Evolutionary conservation across 2,797 vertebrate genomes (phyloP), one percentile per base, ranked within the genome.

Genomic region (Schizopygopsis malacanthus): DNA sequence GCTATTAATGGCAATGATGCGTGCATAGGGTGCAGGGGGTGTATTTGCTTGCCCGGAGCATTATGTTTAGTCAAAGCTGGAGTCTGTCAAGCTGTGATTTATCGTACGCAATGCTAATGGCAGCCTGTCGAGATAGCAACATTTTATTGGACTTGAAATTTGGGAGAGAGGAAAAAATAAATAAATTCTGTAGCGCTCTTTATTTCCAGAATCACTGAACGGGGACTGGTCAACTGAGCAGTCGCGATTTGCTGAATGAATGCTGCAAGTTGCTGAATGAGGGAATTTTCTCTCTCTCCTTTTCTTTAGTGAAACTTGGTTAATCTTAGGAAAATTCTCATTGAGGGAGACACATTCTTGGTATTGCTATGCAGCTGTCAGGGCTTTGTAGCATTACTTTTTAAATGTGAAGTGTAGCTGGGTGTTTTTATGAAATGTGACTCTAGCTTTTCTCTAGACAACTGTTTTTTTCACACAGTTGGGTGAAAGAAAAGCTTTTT

Each of bases 11-110:
- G 84, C 72, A 43, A 65, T 85, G 81, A 50, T 39, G 65, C 81
- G 83, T 84, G 79, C 70, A 92, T 83, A 83, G 52, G 81, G 83
- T 59, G 87, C 18, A 28, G 56, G 72, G 82, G 86, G 80, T 61
- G 87, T 84, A 73, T 90, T 86, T 89, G 88, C 79, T 85, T 86
- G 91, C 92, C 90, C 76, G 72, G 78, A 92, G 93, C 89, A 88
- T 92, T 93, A 89, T 92, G 90, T 93, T 95, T 92, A 93, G 93
- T 92, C 39, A 91, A 91, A 94, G 90, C 92, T 92, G 92, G 92
- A 91, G 92, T 91, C 92, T 93, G 92, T 93, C 93, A 92, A 91
- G 88, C 89, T 81, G 90, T 93, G 93, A 95, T 95, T 95, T 94
- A 94, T 95, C 91, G 89, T 92, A 92, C 89, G 50, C 71, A 88